Conservation (phyloP, 1,140 invertebrate species). For the Tyrophagus putrescentiae region DNA sequence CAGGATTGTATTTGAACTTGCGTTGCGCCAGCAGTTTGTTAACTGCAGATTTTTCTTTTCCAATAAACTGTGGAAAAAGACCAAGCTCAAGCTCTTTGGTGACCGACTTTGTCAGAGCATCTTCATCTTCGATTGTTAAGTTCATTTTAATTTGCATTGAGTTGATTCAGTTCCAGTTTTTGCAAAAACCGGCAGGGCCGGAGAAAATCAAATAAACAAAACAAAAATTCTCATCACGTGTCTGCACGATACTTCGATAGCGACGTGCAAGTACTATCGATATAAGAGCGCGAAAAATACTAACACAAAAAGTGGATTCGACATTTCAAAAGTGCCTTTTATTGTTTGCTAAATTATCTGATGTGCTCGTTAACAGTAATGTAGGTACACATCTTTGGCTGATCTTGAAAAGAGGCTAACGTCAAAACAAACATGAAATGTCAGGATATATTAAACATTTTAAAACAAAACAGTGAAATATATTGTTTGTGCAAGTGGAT, state of each 20-base stretch:
- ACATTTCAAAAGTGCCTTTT: neutral
- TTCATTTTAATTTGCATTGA: neutral
- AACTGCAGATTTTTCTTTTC: conserved; percentile 7
- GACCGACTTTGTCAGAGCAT: neutral
- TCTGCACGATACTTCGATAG: neutral
- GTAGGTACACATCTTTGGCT: neutral
- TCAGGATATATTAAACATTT: neutral
- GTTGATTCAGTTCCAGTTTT: neutral
- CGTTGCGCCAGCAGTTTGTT: neutral
- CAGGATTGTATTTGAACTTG: conserved; percentile 19
- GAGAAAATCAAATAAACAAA: too few species aligned
- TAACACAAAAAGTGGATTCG: too few species aligned
- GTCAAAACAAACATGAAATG: neutral
- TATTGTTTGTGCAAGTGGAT: neutral
- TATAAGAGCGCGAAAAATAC: too few species aligned
- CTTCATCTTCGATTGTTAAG: neutral
- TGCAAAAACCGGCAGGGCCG: too few species aligned
- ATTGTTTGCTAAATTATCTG: neutral
- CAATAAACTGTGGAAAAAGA: conserved; percentile 14
- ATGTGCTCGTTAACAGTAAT: neutral
- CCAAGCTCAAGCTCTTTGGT: conserved; percentile 10
- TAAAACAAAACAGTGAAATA: conserved; percentile 2
- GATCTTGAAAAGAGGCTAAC: neutral
- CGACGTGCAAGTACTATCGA: neutral
- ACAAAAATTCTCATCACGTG: conserved; percentile 1